A percentile compares a stretch with the other conserved stretches of the same genome.
Conservation (phyloP, 2,797 vertebrate species). For the Cyprinella venusta region DNA sequence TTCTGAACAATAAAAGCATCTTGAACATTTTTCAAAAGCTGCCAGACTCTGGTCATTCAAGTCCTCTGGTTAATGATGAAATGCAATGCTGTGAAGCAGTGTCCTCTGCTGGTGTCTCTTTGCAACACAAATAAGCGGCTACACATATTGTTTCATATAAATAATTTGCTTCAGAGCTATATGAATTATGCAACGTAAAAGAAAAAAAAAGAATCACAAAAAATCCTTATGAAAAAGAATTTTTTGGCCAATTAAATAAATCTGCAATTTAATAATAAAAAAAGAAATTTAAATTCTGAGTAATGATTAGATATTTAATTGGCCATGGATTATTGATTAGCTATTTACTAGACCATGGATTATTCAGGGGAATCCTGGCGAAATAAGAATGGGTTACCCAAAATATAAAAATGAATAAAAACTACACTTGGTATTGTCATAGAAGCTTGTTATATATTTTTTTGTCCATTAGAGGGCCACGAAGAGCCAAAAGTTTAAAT, state of each 20-base stretch:
- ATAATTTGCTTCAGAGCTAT: not conserved
- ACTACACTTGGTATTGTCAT: not conserved
- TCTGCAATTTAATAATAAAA: no score
- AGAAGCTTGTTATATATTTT: no score
- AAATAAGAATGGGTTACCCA: not conserved
- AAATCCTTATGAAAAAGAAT: not conserved
- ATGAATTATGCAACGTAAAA: not conserved
- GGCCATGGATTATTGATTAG: not conserved
- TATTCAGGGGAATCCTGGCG: not conserved
- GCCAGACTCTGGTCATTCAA: not conserved
- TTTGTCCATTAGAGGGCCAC: conserved; percentile 24
- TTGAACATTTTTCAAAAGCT: not conserved
- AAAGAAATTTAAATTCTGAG: not conserved
- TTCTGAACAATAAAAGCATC: not conserved
- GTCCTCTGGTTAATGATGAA: not conserved
- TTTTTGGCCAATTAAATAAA: not conserved
- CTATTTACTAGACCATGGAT: not conserved
- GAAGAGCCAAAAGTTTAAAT: not conserved
- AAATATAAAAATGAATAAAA: not conserved
- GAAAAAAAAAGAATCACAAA: not conserved
- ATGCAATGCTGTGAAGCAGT: conserved; percentile 9
- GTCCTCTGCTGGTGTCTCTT: not conserved
- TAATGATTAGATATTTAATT: not conserved
- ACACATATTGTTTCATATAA: not conserved
- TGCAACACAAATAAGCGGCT: not conserved